Evolutionary conservation across 2,888 invertebrate species (phyloP).

Genomic region (Onthophagus sagittarius): DNA sequence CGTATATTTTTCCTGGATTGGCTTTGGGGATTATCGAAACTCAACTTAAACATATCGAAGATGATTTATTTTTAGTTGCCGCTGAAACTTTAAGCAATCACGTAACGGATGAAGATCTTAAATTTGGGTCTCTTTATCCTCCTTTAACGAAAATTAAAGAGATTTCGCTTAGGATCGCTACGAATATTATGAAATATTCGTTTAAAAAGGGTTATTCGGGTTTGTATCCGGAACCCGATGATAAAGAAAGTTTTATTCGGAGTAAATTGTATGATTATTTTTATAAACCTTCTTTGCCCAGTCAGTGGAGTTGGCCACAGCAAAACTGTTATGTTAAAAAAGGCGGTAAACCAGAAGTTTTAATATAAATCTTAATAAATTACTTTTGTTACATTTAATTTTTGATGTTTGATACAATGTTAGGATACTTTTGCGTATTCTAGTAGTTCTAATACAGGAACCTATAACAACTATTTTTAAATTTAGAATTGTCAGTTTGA

Average conservation of each 20-base stretch:
- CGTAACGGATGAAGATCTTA: slow-evolving; percentile 77
- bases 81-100: slow-evolving; percentile 80
- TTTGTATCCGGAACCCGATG: not conserved
- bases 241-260: not conserved
- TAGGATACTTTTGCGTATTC: too few species aligned
- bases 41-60: slow-evolving; percentile 84
- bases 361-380: too few species aligned
- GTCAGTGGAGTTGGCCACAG: not conserved
- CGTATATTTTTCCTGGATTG: slow-evolving; percentile 95
- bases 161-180: slow-evolving; percentile 85
- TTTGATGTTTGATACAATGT: too few species aligned
- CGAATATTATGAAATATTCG: slow-evolving; percentile 74
- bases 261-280: not conserved
- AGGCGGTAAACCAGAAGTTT: not conserved
- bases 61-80: slow-evolving; percentile 87
- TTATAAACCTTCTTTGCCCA: not conserved
- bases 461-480: too few species aligned
- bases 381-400: too few species aligned
- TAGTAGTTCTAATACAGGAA: too few species aligned
- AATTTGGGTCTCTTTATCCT: slow-evolving; percentile 86
- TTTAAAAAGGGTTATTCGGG: slow-evolving; percentile 60
- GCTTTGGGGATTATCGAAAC: slow-evolving; percentile 87
- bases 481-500: too few species aligned
- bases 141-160: slow-evolving; percentile 77
- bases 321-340: not conserved